Base-by-base conservation (phyloP, 1,140 invertebrate species). In the Leptinotarsa defecta region DNA sequence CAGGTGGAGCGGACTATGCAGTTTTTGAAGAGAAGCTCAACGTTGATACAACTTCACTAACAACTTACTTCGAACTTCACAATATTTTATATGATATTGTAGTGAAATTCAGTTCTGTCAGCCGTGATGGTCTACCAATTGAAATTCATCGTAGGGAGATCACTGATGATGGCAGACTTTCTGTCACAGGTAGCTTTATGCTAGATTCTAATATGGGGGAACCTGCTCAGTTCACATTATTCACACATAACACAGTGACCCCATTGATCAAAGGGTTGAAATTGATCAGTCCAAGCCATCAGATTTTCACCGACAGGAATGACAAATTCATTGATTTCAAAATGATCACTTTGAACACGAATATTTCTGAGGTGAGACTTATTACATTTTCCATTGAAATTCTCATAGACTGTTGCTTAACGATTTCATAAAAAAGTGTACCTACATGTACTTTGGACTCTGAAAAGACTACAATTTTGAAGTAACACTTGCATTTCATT, bases 21-120 rank as follows among this genome's bases (percentile, higher is more conserved):
- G 86, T 89, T 27, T 84, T 85, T 20, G 88, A 89, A 80, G 82
- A 85, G 68, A 87, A 87, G 74, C 83, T 87, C 68, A 89, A 89
- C 75, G 86, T 88, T 76, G 87, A 86, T 19, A 83, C 80, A 0
- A 88, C 85, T 8, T 83, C 85, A 64, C 77, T 88, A 2, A 86
- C 87, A 3, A 89, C 88, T 13, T 89, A 88, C 79, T 88, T 90
- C 76, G 85, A 87, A 75, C 80, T 90, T 22, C 86, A 87, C 61
- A 89, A 87, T 73, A 86, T 87, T 5, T 80, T 90, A 19, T 85
- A 85, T 76, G 85, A 86, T 73, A 87, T 90, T 65, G 84, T 87
- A 57, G 78, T 84, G 68, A 83, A 81, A 17, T 89, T 86, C 74
- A 88, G 87, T 72, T 85, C 88, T 77, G 87, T 87, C 49, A 87